These are phyloP conservation scores for Trachythela sp. DNA, from an alignment of 64 coral and sea anemone genomes.

Conservation along the genomic window DNA sequence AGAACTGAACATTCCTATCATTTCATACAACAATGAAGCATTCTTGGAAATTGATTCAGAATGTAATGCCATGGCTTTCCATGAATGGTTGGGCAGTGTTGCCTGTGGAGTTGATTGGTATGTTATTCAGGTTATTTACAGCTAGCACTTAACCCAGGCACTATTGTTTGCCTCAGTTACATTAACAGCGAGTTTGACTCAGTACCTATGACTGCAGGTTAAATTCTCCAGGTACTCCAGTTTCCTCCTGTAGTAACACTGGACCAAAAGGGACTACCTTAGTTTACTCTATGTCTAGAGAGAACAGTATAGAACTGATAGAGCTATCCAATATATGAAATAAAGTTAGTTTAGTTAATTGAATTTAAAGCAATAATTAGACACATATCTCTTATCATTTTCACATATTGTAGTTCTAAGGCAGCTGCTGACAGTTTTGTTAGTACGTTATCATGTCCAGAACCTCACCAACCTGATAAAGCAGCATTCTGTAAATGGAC, in stretches of 20 bases:
- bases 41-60: conserved; percentile 32
- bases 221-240: too few relatives aligned
- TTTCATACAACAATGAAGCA: conserved; percentile 32
- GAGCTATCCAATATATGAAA: too few relatives aligned
- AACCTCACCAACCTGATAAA: conserved; percentile 30
- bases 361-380: too few relatives aligned
- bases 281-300: too few relatives aligned
- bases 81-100: conserved; percentile 86
- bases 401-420: conserved; percentile 43
- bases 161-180: too few relatives aligned
- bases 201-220: too few relatives aligned
- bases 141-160: too few relatives aligned
- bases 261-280: too few relatives aligned
- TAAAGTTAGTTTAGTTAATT: too few relatives aligned
- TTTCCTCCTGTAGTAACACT: neutral
- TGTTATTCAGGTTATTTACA: neutral
- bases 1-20: conserved; percentile 21
- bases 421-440: conserved; percentile 58
- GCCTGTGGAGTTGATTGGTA: conserved; percentile 89
- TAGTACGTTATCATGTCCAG: conserved; percentile 68
- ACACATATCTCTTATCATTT: too few relatives aligned
- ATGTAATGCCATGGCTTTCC: conserved; percentile 61
- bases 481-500: conserved; percentile 63
- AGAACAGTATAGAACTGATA: too few relatives aligned
- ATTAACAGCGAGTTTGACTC: too few relatives aligned